phyloP scores from a whole-genome alignment of 2,888 invertebrate species.

The Nipponacmea schrenckii region DNA sequence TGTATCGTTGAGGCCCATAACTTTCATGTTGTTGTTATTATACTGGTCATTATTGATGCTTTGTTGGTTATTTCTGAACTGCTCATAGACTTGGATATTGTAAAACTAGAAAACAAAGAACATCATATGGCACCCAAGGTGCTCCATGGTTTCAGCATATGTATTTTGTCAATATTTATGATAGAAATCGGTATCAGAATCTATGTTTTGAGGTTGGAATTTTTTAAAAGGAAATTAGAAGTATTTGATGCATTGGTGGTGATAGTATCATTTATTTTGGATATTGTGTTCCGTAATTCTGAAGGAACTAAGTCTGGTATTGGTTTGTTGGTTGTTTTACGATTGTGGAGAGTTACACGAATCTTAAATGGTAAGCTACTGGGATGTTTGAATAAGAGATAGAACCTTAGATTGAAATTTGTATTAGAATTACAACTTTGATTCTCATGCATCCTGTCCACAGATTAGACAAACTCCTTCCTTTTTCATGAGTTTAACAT shows the following conservation, averaged over 20 bases:
- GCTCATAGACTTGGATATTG: conserved; percentile 65
- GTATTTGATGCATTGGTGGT: conserved; percentile 69
- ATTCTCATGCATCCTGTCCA: too few relatives aligned
- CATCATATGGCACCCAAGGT: conserved; percentile 54
- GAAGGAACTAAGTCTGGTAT: conserved; percentile 61
- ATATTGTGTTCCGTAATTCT: conserved; percentile 62
- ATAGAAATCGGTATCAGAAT: conserved; percentile 64
- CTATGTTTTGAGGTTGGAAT: conserved; percentile 64
- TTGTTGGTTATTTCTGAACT: conserved; percentile 67
- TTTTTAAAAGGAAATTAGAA: conserved; percentile 67
- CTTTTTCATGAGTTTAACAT: too few relatives aligned
- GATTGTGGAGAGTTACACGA: conserved; percentile 68
- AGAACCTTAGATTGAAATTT: too few relatives aligned
- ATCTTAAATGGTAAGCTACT: conserved; percentile 67
- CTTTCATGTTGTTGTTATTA: conserved; percentile 65
- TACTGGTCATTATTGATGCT: conserved; percentile 66
- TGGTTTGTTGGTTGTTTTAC: conserved; percentile 67
- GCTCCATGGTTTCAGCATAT: conserved; percentile 65
- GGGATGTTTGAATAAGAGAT: conserved; percentile 3
- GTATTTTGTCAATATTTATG: conserved; percentile 64
- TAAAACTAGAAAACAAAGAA: conserved; percentile 47
- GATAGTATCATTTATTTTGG: conserved; percentile 65
- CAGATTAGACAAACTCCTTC: too few relatives aligned
- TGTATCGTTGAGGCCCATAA: conserved; percentile 56
- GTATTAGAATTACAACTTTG: too few relatives aligned